Evolutionary conservation across 2,888 invertebrate genomes (phyloP), one percentile per base, ranked within the genome.

Genomic region (Calephelis perditalis): DNA sequence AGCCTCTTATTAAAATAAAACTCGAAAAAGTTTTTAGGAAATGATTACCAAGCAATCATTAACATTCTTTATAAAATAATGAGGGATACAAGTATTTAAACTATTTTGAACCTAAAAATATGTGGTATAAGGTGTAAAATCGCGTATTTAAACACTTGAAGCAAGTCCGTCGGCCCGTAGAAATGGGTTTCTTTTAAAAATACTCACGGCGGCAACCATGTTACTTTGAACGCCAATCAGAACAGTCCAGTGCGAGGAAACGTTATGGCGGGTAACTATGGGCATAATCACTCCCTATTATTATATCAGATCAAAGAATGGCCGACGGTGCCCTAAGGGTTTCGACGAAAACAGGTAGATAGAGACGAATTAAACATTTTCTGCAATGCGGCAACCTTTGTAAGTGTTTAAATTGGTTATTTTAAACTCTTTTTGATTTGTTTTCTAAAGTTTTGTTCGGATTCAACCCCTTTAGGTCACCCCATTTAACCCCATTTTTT

Each of bases 191-290:
- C 73, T 71, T 71, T 71, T 72, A 73, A 71, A 72, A 73, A 73
- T 72, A 72, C 66, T 57, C 66, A 58, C 63, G 59, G 67, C 74
- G 78, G 78, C 82, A 75, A 82, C 89, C 90, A 90, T 90, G 74
- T 88, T 88, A 78, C 67, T 64, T 67, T 62, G 67, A 66, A 68
- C 71, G 71, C 90, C 89, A 90, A 90, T 89, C 79, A 81, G 74
- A 70, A 70, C 78, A 74, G 67, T 72, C 72, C 69, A 69, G 68
- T 65, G 68, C 66, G 65, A 66, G 66, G 65, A 71, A 77, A 73
- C 69, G 77, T 66, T 71, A 89, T 88, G 90, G 89, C 85, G 82
- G 81, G 71, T 76, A 75, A 75, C 72, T 75, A 77, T 75, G 69
- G 71, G 70, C 70, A 71, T 72, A 73, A 75, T 76, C 78, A 83